These are phyloP conservation scores for Microcebus ravelobensis DNA, from an alignment of 2,113 vertebrate genomes.

Conservation along the genomic window DNA sequence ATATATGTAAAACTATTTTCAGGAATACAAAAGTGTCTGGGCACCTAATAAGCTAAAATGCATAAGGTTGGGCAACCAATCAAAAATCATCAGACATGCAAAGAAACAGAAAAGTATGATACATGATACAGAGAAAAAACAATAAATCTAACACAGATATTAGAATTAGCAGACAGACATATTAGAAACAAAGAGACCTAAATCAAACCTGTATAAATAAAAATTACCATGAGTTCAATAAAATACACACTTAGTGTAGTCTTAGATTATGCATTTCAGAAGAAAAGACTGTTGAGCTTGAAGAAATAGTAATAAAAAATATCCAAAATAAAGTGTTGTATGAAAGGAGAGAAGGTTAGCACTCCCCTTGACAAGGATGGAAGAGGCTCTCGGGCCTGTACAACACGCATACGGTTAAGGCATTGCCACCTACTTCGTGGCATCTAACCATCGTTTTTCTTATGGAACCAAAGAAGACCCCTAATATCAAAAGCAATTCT, in stretches of 20 bases:
- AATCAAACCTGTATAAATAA: neutral
- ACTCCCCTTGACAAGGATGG: constrained; percentile 99
- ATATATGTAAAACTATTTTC: neutral
- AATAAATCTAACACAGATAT: neutral
- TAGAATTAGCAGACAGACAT: neutral
- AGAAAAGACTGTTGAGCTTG: neutral
- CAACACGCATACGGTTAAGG: constrained; percentile 97
- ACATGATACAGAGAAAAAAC: neutral
- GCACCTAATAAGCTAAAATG: neutral
- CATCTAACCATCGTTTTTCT: constrained; percentile 97
- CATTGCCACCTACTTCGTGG: constrained; percentile 99
- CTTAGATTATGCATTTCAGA: neutral
- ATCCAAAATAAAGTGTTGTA: constrained; percentile 78
- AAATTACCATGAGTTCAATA: neutral
- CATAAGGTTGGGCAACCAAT: neutral
- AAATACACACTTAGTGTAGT: neutral
- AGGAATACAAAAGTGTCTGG: neutral
- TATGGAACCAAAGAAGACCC: too few species aligned
- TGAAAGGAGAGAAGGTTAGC: constrained; percentile 98
- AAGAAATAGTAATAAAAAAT: constrained; percentile 32
- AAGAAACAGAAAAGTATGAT: neutral
- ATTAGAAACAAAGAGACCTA: neutral
- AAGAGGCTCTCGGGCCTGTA: constrained; percentile 89
- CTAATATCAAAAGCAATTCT: too few species aligned
- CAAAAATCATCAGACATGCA: neutral